A percentile compares a stretch with the other conserved stretches of the same genome.
Conservation (phyloP, 2,888 invertebrate genomes). For the Lasioglossum morio region DNA sequence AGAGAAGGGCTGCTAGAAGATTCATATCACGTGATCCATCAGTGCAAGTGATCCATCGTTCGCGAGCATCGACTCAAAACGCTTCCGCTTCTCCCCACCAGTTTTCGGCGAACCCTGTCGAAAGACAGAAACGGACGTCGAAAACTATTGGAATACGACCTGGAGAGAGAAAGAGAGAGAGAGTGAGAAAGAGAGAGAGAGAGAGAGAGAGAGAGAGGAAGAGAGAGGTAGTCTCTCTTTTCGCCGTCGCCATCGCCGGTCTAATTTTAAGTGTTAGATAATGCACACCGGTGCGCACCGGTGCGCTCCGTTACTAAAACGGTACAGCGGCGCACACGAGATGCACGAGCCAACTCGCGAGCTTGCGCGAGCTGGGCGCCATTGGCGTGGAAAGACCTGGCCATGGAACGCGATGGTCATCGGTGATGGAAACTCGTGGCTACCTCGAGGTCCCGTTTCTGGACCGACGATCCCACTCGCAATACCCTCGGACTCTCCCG, state of each 20-base stretch:
- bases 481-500: not conserved
- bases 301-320: constrained; percentile 72
- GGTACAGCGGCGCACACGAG: constrained; percentile 60
- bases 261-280: constrained; percentile 85
- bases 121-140: constrained; percentile 27
- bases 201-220: constrained; percentile 15
- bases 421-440: not conserved
- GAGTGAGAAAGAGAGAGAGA: constrained; percentile 2
- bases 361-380: constrained; percentile 28
- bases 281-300: constrained; percentile 75
- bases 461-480: not conserved
- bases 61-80: constrained; percentile 17
- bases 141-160: constrained; percentile 24
- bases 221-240: constrained; percentile 56
- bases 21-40: constrained; percentile 31
- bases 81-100: not conserved
- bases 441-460: not conserved
- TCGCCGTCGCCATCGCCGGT: constrained; percentile 72
- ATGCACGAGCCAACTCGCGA: constrained; percentile 45
- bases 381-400: constrained; percentile 44
- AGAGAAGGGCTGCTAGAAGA: constrained; percentile 7
- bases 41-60: constrained; percentile 33
- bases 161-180: not conserved
- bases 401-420: not conserved
- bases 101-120: not conserved